These are phyloP conservation scores for Jaculus jaculus DNA, from an alignment of 2,113 vertebrate species.

Conservation along the genomic window DNA sequence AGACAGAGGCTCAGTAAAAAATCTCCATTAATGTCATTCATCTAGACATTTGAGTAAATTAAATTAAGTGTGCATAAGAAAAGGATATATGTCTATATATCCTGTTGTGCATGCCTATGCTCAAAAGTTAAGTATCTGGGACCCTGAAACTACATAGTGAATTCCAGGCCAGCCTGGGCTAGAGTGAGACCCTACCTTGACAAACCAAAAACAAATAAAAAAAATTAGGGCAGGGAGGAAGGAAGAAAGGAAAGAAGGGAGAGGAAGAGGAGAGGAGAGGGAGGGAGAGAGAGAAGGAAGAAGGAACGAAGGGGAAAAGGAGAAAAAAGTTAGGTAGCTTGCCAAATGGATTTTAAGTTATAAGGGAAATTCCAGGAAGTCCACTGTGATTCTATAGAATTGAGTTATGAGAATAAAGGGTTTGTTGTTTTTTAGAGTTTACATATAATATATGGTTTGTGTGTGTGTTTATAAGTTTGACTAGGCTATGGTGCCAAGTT, in stretches of 20 bases:
- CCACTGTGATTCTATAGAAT: neutral
- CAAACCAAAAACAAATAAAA: too few relatives aligned
- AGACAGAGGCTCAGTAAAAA: neutral
- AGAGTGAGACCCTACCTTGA: too few relatives aligned
- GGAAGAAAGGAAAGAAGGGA: too few relatives aligned
- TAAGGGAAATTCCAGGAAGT: slow-evolving; percentile 5
- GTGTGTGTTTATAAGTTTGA: neutral
- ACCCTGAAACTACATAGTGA: too few relatives aligned
- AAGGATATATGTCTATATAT: neutral
- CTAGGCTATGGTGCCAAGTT: neutral
- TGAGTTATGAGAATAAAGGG: neutral
- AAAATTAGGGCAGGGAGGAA: too few relatives aligned
- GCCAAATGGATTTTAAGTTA: neutral
- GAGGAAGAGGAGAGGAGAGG: too few relatives aligned
- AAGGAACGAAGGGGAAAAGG: too few relatives aligned
- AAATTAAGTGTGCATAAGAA: neutral
- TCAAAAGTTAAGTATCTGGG: neutral
- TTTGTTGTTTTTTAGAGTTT: neutral
- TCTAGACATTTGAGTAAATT: neutral
- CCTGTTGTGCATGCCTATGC: neutral
- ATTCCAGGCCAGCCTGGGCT: too few relatives aligned
- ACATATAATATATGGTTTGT: neutral
- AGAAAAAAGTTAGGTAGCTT: neutral
- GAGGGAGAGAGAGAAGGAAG: too few relatives aligned
- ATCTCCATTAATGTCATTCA: neutral